Evolutionary conservation across 2,113 vertebrate species (phyloP).

Genomic region (Rhadina sibilatrix): DNA sequence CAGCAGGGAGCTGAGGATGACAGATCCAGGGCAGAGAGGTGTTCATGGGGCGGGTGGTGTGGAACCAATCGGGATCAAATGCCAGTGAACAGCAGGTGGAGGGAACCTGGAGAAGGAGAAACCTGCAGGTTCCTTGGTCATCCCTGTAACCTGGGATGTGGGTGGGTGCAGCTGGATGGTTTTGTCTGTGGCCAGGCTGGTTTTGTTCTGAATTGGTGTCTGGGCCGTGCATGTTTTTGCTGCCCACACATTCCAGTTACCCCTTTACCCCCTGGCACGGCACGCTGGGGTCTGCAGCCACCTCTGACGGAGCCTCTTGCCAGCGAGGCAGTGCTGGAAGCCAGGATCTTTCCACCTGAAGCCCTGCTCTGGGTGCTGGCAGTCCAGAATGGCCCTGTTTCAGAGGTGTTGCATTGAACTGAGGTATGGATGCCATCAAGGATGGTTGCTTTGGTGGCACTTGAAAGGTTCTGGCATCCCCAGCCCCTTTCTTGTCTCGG

Average conservation of each 20-base stretch:
- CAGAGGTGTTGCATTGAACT: not conserved
- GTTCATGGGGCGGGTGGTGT: fast-evolving
- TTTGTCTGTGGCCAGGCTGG: not conserved
- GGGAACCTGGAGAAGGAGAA: not conserved
- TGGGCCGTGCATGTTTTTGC: fast-evolving
- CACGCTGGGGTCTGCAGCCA: fast-evolving
- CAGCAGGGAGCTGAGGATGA: not conserved
- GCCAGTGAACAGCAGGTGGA: not conserved
- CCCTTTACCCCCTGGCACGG: not conserved
- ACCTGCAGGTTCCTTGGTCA: fast-evolving
- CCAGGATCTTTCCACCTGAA: not conserved
- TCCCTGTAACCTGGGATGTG: fast-evolving
- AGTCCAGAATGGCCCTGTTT: fast-evolving
- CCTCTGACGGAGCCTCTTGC: fast-evolving
- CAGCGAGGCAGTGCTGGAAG: fast-evolving
- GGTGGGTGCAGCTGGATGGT: not conserved
- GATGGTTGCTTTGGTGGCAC: not conserved
- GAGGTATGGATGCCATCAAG: not conserved
- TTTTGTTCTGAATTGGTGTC: not conserved
- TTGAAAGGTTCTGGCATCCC: not conserved
- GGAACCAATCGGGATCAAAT: fast-evolving
- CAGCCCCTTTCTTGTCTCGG: not conserved
- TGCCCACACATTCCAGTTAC: not conserved
- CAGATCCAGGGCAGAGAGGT: not conserved
- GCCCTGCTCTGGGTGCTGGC: not conserved